phyloP scores from a whole-genome alignment of 2,888 invertebrate genomes.

The Unio pictorum region DNA sequence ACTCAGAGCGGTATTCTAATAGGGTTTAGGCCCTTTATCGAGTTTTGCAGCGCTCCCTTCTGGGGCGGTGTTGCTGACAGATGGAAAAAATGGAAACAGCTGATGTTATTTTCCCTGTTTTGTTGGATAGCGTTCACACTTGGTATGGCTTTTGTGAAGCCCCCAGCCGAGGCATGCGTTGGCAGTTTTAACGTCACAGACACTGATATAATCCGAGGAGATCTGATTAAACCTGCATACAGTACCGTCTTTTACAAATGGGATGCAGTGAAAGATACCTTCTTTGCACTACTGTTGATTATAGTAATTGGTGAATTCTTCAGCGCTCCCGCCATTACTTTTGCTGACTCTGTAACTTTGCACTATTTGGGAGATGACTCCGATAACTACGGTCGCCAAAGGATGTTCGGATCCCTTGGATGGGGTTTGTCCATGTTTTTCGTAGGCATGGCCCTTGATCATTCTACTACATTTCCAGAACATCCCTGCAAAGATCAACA shows the following conservation, averaged over 20 bases:
- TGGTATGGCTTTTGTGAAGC: conserved; percentile 95
- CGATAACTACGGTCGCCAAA: conserved; percentile 88
- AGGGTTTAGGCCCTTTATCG: conserved; percentile 96
- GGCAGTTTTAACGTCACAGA: conserved; percentile 75
- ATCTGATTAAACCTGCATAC: conserved; percentile 80
- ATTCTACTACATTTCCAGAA: conserved; percentile 94
- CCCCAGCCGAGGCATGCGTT: conserved; percentile 92
- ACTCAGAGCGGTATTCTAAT: conserved; percentile 89
- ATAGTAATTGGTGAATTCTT: conserved; percentile 98
- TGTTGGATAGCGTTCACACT: conserved; percentile 98
- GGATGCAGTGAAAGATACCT: conserved; percentile 93
- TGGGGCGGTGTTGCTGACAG: conserved; percentile 97
- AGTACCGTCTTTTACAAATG: conserved; percentile 92
- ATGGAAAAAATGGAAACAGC: conserved; percentile 76
- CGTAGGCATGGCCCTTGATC: conserved; percentile 88
- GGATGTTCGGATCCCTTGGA: conserved; percentile 98
- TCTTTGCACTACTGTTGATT: conserved; percentile 91
- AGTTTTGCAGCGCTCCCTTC: conserved; percentile 96
- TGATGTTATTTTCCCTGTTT: conserved; percentile 90
- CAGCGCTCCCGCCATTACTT: conserved; percentile 92
- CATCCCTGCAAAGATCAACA: conserved; percentile 89
- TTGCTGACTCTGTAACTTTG: conserved; percentile 80
- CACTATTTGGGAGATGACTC: conserved; percentile 84
- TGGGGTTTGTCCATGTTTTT: conserved; percentile 99
- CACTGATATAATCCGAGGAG: conserved; percentile 20